These are phyloP conservation scores for Lacanobia wlatinum DNA, from an alignment of 2,888 invertebrate genomes.

Conservation along the genomic window DNA sequence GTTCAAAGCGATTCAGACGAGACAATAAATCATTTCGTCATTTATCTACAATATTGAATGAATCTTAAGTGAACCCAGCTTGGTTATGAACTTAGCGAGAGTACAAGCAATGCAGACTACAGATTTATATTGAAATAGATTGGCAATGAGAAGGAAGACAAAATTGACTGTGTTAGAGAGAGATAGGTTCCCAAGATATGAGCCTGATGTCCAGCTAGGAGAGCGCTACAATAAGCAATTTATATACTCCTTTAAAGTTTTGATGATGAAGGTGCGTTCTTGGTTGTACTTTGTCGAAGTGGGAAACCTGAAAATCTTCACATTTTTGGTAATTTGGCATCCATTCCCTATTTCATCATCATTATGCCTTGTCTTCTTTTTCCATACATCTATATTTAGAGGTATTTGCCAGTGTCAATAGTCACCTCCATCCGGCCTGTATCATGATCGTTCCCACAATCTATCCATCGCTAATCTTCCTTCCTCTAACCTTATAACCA, in stretches of 20 bases:
- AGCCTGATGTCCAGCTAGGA: background rate
- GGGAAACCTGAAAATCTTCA: background rate
- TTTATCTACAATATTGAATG: slow-evolving; percentile 47
- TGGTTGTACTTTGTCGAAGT: background rate
- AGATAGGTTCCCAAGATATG: background rate
- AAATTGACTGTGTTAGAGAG: background rate
- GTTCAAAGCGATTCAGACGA: slow-evolving; percentile 47
- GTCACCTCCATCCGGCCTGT: background rate
- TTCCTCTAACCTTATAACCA: background rate
- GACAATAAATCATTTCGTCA: slow-evolving; percentile 56
- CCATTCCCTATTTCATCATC: no score
- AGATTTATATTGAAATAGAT: slow-evolving; percentile 16
- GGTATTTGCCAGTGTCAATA: no score
- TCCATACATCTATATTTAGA: background rate
- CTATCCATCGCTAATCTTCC: background rate
- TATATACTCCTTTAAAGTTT: background rate
- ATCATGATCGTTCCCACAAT: background rate
- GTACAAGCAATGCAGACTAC: slow-evolving; percentile 22
- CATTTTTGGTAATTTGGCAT: background rate
- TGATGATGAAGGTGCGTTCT: background rate
- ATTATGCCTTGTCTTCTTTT: background rate
- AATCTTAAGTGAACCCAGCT: slow-evolving; percentile 36
- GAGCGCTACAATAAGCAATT: background rate
- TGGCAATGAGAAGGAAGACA: background rate
- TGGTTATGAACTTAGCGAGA: slow-evolving; percentile 44